Evolutionary conservation across 37 sponge, comb jelly and placozoan species (phyloP).

Genomic region (Theonella swinhoei): DNA sequence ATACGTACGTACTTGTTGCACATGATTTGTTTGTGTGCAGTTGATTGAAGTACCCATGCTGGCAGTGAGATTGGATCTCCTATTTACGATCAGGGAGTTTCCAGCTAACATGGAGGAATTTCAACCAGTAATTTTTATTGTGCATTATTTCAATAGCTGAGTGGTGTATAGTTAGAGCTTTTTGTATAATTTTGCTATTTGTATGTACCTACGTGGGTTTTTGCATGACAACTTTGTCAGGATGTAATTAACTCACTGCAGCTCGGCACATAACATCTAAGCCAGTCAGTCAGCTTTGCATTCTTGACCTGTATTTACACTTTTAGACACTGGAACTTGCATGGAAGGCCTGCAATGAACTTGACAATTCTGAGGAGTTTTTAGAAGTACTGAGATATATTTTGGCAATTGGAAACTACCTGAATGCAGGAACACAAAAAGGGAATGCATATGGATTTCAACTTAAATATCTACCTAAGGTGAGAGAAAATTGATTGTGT

Average conservation of each 20-base stretch:
- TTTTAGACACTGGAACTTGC: constrained; percentile 64
- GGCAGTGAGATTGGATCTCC: constrained; percentile 64
- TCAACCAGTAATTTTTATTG: constrained; percentile 60
- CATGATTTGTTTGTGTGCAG: constrained; percentile 32
- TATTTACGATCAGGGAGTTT: constrained; percentile 72
- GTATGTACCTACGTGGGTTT: neutral
- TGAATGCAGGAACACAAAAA: constrained; percentile 76
- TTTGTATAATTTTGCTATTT: neutral
- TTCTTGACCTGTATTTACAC: neutral
- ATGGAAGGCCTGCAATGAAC: constrained; percentile 70
- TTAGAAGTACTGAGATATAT: constrained; percentile 69
- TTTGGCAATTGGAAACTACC: constrained; percentile 85
- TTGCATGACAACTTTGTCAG: neutral
- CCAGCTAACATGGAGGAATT: constrained; percentile 78
- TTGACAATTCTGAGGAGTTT: constrained; percentile 49
- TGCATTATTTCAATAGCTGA: neutral
- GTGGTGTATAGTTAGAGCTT: too few species aligned
- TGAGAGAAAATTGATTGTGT: constrained; percentile 2
- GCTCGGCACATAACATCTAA: neutral
- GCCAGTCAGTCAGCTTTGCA: neutral
- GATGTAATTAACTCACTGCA: neutral
- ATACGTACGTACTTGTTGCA: too few species aligned
- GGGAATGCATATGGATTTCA: constrained; percentile 85
- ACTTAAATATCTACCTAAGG: constrained; percentile 70
- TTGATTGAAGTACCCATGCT: constrained; percentile 69